Conservation (phyloP, 1,140 invertebrate species). For the Trichogramma pretiosum region DNA sequence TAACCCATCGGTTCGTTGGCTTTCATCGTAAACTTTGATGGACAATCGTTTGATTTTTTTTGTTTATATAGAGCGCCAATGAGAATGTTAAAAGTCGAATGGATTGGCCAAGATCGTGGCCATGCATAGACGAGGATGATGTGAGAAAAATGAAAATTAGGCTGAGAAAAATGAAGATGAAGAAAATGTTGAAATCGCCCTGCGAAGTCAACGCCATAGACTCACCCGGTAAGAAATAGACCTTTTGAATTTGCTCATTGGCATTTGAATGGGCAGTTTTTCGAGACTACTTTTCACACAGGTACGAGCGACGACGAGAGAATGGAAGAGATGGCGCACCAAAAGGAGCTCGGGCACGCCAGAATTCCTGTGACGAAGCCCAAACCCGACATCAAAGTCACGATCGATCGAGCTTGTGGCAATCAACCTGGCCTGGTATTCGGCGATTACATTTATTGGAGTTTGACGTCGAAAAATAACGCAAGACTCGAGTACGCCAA, state of each 20-base stretch:
- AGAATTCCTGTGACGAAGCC: conserved; percentile 20
- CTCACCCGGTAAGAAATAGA: conserved; percentile 10
- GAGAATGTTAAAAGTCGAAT: too few species aligned
- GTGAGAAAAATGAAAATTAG: conserved; percentile 5
- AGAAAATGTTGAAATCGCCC: conserved; percentile 19
- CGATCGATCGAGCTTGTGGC: conserved; percentile 26
- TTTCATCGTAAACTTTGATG: too few species aligned
- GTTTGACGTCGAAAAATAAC: conserved; percentile 18
- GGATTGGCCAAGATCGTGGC: conserved; percentile 25
- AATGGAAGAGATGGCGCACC: conserved; percentile 22
- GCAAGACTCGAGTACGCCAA: conserved; percentile 21
- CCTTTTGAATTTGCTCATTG: neutral
- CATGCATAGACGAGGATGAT: conserved; percentile 22
- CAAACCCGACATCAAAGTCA: neutral
- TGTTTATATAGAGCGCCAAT: too few species aligned
- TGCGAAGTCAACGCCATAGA: conserved; percentile 20
- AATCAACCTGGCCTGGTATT: conserved; percentile 29
- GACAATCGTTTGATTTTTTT: too few species aligned
- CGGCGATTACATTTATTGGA: conserved; percentile 29
- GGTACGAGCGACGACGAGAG: conserved; percentile 14
- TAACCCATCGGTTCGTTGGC: too few species aligned
- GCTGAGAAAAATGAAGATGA: conserved; percentile 11
- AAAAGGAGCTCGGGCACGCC: conserved; percentile 31
- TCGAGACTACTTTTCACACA: too few species aligned
- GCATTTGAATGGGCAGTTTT: too few species aligned